These are phyloP conservation scores for Scylla paramamosain DNA, from an alignment of 1,140 invertebrate species.

Conservation along the genomic window DNA sequence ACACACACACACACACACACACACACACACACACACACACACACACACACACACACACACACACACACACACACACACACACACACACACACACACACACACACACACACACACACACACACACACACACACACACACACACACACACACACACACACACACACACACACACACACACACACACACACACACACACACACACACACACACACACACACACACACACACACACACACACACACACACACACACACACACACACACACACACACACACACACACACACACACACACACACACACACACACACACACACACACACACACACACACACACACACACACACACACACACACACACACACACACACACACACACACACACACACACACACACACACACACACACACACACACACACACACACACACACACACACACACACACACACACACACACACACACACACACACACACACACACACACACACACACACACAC, in stretches of 20 bases:
- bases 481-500: conserved; percentile 35
- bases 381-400: conserved; percentile 35
- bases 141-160: conserved; percentile 35
- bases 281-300: conserved; percentile 40
- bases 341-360: conserved; percentile 30
- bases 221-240: conserved; percentile 23
- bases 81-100: conserved; percentile 37
- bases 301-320: conserved; percentile 1
- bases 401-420: conserved; percentile 24
- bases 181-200: conserved; percentile 35
- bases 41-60: conserved; percentile 40
- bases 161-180: conserved; percentile 16
- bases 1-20: conserved; percentile 35
- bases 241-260: conserved; percentile 35
- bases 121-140: conserved; percentile 22
- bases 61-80: conserved; percentile 1
- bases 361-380: conserved; percentile 26
- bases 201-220: conserved; percentile 30
- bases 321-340: conserved; percentile 38
- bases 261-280: conserved; percentile 1
- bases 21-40: neutral
- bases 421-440: conserved; percentile 35
- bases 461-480: conserved; percentile 24
- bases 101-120: conserved; percentile 30
- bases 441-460: conserved; percentile 30